Base-by-base conservation (phyloP, 2,797 vertebrate genomes). In the Allobates femoralis region DNA sequence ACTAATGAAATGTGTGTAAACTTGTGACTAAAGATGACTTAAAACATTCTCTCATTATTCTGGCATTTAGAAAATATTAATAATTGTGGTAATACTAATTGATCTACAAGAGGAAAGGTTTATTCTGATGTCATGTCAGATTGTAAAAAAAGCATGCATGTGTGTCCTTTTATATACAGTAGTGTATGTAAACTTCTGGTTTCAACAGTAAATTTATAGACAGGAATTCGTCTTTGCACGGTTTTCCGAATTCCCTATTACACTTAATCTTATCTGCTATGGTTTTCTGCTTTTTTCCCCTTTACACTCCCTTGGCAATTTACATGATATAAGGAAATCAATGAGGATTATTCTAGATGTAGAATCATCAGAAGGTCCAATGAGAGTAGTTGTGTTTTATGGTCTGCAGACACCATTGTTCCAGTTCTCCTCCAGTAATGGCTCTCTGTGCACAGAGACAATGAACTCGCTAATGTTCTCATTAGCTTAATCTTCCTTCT, bases 401-500 rank as follows among this genome's bases (percentile, higher is more conserved):
- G 64, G 76, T 37, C 62, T 85, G 76, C 66, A 51, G 74, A 69
- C 23, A 12, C 82, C 71, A n/a, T 64, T 5, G 41, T 64, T 62
- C 74, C 75, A 28, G 26, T 79, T 34, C 75, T 53, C 15, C 46
- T 79, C 53, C 21, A 67, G 19, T 69, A 69, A 85, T 85, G 60
- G 84, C 41, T 58, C 5, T 69, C 30, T 21, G 67, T 67, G 62
- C 71, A 71, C 34, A 60, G 32, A 85, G 50, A 79, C 62, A 85
- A 79, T 85, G 62, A 79, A 71, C 18, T 83, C 23, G 12, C 51
- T 85, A 85, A 85, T 79, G 64, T 67, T 55, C 76, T 85, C 84
- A 85, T 85, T 85, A 85, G 64, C 76, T 79, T 79, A 79, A 79
- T 85, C 82, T 76, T 77, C 73, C 46, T 75, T 77, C 77, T 84